These are phyloP conservation scores for Melieria omissa DNA, from an alignment of 2,888 invertebrate genomes.

Conservation along the genomic window DNA sequence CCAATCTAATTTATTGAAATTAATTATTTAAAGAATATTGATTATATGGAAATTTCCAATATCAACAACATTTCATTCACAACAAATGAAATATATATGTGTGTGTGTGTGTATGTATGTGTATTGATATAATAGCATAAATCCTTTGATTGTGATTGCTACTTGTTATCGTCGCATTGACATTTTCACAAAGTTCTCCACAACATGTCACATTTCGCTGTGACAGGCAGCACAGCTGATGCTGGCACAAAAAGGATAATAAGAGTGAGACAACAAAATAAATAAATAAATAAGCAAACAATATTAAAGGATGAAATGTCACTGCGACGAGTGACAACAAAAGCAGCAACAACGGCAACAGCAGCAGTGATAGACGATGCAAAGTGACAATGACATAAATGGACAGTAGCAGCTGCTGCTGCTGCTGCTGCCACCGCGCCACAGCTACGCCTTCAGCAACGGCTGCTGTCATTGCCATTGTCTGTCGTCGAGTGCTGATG, in stretches of 20 bases:
- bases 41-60: too few species aligned
- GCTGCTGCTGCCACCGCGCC: conserved; percentile 30
- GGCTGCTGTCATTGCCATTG: conserved; percentile 9
- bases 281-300: too few species aligned
- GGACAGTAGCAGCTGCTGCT: conserved; percentile 47
- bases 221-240: too few species aligned
- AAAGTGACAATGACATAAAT: conserved; percentile 48
- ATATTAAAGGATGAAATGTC: not conserved
- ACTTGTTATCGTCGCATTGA: too few species aligned
- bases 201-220: too few species aligned
- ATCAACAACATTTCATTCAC: too few species aligned
- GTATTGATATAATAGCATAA: not conserved
- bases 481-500: conserved; percentile 9
- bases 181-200: too few species aligned
- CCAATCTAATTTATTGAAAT: too few species aligned
- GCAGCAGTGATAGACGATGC: conserved; percentile 37
- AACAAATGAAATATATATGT: not conserved
- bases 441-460: conserved; percentile 18
- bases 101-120: not conserved
- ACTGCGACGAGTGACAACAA: not conserved
- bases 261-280: not conserved
- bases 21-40: too few species aligned
- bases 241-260: not conserved
- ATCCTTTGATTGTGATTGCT: too few species aligned
- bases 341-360: not conserved